A percentile compares a stretch with the other conserved stretches of the same genome.
phyloP scores from a whole-genome alignment of 2,888 invertebrate genomes.

The Tipula unca region DNA sequence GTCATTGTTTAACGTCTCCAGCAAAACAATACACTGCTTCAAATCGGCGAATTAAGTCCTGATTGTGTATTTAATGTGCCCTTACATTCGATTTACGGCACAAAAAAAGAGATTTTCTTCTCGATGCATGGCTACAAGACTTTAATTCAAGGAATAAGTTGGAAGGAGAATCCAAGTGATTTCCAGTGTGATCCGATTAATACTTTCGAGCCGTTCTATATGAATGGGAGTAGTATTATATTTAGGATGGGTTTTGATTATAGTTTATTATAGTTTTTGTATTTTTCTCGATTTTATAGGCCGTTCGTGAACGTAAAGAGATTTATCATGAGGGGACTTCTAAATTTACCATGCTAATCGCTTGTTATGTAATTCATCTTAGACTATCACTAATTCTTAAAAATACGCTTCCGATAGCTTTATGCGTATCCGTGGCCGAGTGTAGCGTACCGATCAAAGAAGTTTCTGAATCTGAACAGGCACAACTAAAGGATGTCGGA shows the following conservation, averaged over 20 bases:
- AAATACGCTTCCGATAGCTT: slow-evolving; percentile 81
- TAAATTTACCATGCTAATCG: slow-evolving; percentile 71
- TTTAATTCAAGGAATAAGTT: slow-evolving; percentile 38
- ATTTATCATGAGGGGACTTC: slow-evolving; percentile 74
- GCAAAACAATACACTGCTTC: slow-evolving; percentile 57
- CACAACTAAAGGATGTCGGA: slow-evolving; percentile 28
- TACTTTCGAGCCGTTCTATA: slow-evolving; percentile 39
- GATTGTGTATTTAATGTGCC: slow-evolving; percentile 68
- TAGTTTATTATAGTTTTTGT: no score
- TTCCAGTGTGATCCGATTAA: slow-evolving; percentile 38
- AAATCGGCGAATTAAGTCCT: slow-evolving; percentile 64
- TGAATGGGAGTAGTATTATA: slow-evolving; percentile 31
- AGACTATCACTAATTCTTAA: slow-evolving; percentile 81
- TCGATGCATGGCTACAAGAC: slow-evolving; percentile 49
- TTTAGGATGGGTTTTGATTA: no score
- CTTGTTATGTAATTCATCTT: slow-evolving; percentile 76
- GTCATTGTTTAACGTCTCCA: slow-evolving; percentile 71
- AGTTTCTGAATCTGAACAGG: slow-evolving; percentile 23
- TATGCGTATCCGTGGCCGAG: slow-evolving; percentile 55
- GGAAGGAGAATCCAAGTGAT: slow-evolving; percentile 38
- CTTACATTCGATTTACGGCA: slow-evolving; percentile 78
- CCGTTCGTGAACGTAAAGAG: slow-evolving; percentile 73
- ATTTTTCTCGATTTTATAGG: slow-evolving; percentile 43
- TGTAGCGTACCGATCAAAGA: slow-evolving; percentile 36
- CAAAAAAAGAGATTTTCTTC: slow-evolving; percentile 81